Conservation (phyloP, 2,888 invertebrate genomes). For the Eupithecia insigniata region DNA sequence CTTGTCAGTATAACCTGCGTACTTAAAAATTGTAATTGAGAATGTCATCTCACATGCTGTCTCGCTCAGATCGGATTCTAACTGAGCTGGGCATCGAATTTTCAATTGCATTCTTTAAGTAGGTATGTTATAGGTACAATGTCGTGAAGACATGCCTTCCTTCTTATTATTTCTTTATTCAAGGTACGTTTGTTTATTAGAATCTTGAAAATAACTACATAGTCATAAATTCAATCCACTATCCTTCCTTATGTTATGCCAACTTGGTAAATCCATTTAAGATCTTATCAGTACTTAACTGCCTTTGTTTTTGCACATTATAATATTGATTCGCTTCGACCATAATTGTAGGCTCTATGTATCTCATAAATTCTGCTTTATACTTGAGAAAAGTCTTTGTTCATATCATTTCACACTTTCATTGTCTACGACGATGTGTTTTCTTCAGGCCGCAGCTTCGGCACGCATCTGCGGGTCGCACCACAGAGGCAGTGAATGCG, state of each 20-base stretch:
- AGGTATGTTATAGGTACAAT: not conserved
- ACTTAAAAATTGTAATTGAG: no score
- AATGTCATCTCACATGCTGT: no score
- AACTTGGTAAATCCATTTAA: slow-evolving; percentile 22
- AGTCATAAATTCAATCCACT: slow-evolving; percentile 24
- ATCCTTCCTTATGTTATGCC: slow-evolving; percentile 28
- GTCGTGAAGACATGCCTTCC: not conserved
- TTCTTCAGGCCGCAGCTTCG: not conserved
- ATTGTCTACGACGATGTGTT: not conserved
- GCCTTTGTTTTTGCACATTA: slow-evolving; percentile 17
- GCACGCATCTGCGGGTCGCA: not conserved
- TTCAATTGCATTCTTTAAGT: no score
- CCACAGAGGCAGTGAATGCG: not conserved
- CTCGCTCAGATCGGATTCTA: no score
- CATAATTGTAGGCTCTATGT: not conserved
- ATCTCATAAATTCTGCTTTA: not conserved
- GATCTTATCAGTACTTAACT: slow-evolving; percentile 28
- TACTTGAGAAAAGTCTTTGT: not conserved
- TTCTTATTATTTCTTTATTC: not conserved
- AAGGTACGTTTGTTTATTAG: slow-evolving; percentile 18
- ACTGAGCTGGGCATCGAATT: no score
- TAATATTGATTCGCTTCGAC: not conserved
- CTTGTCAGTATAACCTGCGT: no score
- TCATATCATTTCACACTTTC: not conserved
- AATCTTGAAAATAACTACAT: slow-evolving; percentile 12